phyloP scores from a whole-genome alignment of 2,797 vertebrate genomes.

The Poeciliopsis infans region DNA sequence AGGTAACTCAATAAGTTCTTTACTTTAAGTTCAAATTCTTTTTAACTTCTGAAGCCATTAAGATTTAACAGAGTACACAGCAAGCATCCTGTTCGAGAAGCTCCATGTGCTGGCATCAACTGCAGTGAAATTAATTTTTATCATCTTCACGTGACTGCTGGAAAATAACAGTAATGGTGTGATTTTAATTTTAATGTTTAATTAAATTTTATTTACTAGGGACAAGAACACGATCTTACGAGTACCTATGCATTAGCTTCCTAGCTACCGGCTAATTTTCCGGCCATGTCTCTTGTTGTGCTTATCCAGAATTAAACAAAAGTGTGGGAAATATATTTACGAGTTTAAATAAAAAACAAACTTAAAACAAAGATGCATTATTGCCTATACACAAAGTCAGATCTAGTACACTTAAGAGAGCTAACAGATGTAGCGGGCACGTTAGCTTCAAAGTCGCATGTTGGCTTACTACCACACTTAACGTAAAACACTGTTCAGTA shows the following conservation, averaged over 20 bases:
- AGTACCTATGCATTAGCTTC: background rate
- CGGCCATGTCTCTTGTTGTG: no score
- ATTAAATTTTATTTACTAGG: background rate
- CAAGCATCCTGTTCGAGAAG: background rate
- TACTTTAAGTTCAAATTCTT: background rate
- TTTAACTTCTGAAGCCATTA: background rate
- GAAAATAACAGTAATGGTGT: background rate
- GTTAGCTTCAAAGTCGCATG: slow-evolving; percentile 20
- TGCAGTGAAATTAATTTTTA: background rate
- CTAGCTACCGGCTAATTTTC: background rate
- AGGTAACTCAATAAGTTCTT: background rate
- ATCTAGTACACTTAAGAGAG: background rate
- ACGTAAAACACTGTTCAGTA: background rate
- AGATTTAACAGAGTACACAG: background rate
- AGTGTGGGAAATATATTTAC: background rate
- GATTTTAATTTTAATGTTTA: background rate
- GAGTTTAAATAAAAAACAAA: background rate
- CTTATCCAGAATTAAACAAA: background rate
- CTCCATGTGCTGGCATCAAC: background rate
- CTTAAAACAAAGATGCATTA: background rate
- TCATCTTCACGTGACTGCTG: background rate
- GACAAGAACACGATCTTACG: background rate
- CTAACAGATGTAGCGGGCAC: slow-evolving; percentile 27
- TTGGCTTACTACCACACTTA: background rate
- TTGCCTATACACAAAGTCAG: background rate